phyloP scores from a whole-genome alignment of 35 echinoderm and acorn worm species.

The Heliocidaris tuberculata region DNA sequence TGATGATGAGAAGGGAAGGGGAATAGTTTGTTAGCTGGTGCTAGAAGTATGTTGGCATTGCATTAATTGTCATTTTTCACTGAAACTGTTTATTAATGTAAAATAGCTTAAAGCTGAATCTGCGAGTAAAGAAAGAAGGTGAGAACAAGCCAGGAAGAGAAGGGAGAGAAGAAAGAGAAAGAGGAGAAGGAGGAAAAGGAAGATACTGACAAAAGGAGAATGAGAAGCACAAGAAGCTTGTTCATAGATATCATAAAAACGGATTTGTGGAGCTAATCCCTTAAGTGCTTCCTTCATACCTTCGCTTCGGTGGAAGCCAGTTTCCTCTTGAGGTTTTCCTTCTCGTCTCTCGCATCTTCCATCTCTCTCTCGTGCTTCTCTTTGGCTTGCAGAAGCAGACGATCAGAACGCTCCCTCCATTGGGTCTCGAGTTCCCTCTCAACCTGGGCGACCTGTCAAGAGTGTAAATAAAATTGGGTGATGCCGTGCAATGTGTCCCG shows the following conservation, averaged over 20 bases:
- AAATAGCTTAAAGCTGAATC: no score
- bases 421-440: slow-evolving; percentile 90
- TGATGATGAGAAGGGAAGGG: no score
- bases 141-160: no score
- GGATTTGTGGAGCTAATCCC: no score
- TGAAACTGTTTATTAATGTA: no score
- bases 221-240: no score
- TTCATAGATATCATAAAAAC: no score
- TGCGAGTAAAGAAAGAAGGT: no score
- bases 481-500: not conserved
- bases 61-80: no score
- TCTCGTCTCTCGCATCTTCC: slow-evolving; percentile 80
- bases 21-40: no score
- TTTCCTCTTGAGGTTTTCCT: slow-evolving; percentile 69
- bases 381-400: slow-evolving; percentile 75
- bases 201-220: not conserved
- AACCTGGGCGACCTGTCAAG: slow-evolving; percentile 71
- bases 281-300: slow-evolving; percentile 47
- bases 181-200: not conserved
- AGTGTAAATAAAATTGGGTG: not conserved
- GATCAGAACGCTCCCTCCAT: slow-evolving; percentile 88
- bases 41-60: no score
- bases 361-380: slow-evolving; percentile 85
- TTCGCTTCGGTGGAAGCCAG: slow-evolving; percentile 77
- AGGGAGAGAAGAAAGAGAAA: no score